A percentile compares a stretch with the other conserved stretches of the same genome.
phyloP scores from a whole-genome alignment of 2,888 invertebrate species.

The Melanostoma scalare region DNA sequence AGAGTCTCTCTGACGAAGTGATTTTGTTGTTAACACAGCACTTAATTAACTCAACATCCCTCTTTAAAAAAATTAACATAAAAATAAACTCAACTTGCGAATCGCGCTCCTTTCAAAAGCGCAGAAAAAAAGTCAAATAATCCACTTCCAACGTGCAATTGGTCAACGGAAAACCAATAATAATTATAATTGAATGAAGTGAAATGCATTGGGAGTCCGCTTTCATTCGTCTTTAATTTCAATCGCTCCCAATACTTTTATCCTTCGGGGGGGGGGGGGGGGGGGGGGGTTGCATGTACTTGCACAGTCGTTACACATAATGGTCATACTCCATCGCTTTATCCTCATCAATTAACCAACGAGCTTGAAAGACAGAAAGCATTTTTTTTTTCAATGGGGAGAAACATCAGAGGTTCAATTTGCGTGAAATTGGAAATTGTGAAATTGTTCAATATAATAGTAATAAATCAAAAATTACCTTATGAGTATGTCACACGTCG shows the following conservation, averaged over 20 bases:
- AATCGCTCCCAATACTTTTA: neutral
- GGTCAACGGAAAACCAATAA: conserved; percentile 41
- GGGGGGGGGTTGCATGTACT: neutral
- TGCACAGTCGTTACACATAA: neutral
- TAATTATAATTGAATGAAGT: conserved; percentile 48
- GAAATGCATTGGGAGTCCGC: conserved; percentile 35
- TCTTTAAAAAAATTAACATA: too few species aligned
- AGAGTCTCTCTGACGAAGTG: too few species aligned
- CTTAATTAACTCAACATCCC: too few species aligned
- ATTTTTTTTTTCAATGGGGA: neutral
- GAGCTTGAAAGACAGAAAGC: neutral
- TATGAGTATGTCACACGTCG: too few species aligned
- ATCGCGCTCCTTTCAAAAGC: neutral
- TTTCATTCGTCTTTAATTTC: conserved; percentile 18
- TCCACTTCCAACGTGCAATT: conserved; percentile 22
- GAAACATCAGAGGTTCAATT: neutral
- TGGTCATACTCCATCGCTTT: neutral
- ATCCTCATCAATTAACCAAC: neutral
- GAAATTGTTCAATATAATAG: neutral
- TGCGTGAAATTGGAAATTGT: neutral
- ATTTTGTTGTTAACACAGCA: too few species aligned
- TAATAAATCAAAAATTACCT: conserved; percentile 4
- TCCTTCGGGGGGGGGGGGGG: neutral
- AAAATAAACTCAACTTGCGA: too few species aligned
- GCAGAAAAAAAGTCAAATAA: conserved; percentile 17